Evolutionary conservation across 2,113 vertebrate species (phyloP).

Genomic region (Polyodon spathula): DNA sequence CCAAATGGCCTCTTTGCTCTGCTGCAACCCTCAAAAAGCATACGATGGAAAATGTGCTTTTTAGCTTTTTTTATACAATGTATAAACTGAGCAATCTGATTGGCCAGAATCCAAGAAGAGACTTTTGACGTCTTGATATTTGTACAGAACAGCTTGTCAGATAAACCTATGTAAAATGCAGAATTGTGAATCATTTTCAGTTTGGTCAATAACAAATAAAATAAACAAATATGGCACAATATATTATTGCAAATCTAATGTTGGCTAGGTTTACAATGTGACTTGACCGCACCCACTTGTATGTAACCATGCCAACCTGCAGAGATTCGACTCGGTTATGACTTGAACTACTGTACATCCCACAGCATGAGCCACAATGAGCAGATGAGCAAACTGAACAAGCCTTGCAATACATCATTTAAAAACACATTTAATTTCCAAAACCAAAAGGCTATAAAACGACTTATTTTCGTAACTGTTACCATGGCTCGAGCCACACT

Average conservation of each 20-base stretch:
- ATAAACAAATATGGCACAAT: not conserved
- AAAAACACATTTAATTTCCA: conserved; percentile 48
- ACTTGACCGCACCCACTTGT: not conserved
- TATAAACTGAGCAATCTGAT: no score
- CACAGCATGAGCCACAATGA: conserved; percentile 35
- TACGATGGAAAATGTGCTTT: no score
- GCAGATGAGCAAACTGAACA: conserved; percentile 41
- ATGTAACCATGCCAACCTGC: not conserved
- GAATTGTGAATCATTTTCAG: no score
- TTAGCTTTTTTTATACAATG: no score
- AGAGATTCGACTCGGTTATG: conserved; percentile 19
- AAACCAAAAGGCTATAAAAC: conserved; percentile 45
- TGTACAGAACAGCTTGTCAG: no score
- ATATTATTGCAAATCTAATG: no score
- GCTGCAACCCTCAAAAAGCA: no score
- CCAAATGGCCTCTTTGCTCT: not conserved
- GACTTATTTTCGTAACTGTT: conserved; percentile 42
- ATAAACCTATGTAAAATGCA: no score
- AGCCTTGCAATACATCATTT: conserved; percentile 52
- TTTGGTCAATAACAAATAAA: not conserved
- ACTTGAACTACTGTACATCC: conserved; percentile 51
- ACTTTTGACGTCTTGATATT: no score
- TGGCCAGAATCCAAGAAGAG: no score
- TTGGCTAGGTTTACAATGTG: no score
- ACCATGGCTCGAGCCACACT: conserved; percentile 41